Evolutionary conservation across 2,113 vertebrate species (phyloP).

Genomic region (Gymnocephalus cernua): DNA sequence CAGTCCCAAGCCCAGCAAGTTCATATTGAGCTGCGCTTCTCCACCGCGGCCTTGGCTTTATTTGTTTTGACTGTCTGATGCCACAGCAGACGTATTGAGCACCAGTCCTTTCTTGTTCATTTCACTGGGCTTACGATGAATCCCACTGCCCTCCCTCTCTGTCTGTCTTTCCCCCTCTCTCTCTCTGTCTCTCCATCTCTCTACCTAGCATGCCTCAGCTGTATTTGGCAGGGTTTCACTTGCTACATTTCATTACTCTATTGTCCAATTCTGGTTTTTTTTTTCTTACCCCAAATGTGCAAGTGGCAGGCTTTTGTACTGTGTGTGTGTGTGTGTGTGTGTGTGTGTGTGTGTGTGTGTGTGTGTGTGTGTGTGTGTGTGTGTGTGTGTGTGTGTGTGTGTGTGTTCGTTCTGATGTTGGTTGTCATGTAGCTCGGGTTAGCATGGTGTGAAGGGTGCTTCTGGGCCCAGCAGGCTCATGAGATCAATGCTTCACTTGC

Average conservation of each 20-base stretch:
- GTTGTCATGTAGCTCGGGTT: slow-evolving; percentile 60
- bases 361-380: no score
- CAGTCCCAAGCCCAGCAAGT: slow-evolving; percentile 71
- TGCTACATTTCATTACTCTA: slow-evolving; percentile 64
- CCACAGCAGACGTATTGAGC: slow-evolving; percentile 80
- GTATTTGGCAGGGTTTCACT: slow-evolving; percentile 66
- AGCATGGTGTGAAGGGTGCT: slow-evolving; percentile 64
- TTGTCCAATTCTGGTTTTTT: slow-evolving; percentile 69
- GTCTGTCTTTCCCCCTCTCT: background rate
- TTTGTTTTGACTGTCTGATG: slow-evolving; percentile 84
- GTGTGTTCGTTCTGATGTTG: slow-evolving; percentile 10
- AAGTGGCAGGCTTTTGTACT: slow-evolving; percentile 14
- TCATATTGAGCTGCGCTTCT: slow-evolving; percentile 80
- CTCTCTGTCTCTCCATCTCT: slow-evolving; percentile 23
- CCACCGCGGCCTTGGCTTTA: slow-evolving; percentile 73
- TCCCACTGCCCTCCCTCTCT: slow-evolving; percentile 41
- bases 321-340: background rate
- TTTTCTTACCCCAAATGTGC: background rate
- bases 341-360: slow-evolving; percentile 1
- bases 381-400: no score
- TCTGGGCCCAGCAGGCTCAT: slow-evolving; percentile 62
- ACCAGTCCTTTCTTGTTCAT: slow-evolving; percentile 79
- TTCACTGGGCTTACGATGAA: slow-evolving; percentile 75
- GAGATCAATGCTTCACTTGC: slow-evolving; percentile 80
- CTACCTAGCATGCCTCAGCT: slow-evolving; percentile 41